Base-by-base conservation (phyloP, 2,797 vertebrate genomes). In the Valencia hispanica region DNA sequence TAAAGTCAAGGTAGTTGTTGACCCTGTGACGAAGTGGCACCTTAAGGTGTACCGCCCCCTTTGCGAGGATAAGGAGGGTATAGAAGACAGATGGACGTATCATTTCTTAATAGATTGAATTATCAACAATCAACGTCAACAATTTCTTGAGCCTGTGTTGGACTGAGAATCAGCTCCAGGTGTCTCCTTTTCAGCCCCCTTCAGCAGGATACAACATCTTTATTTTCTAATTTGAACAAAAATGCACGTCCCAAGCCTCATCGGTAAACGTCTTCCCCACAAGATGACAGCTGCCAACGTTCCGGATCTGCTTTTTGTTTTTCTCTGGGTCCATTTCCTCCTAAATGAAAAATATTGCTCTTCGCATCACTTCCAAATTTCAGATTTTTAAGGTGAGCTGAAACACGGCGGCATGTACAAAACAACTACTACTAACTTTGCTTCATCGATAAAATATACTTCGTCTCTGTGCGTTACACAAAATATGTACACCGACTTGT, bases 261-360 rank as follows among this genome's bases (percentile, higher is more conserved):
- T 11, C 43, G 6, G 12, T 41, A 51, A 47, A 32, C 55, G 0
- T 45, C 39, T 45, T 14, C 39, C 25, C n/a, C 47, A 20, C 12
- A 25, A 41, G 20, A 39, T 11, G 9, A 36, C 8, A 36, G 14
- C 65, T 4, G 15, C 32, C 5, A 74, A 7, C 25, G 45, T 75
- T 81, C 57, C 43, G 57, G 47, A 47, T 25, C 48, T 12, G 14
- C 12, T 77, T 12, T 68, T 32, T 59, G 27, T 22, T 57, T 15
- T 43, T 72, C 48, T 59, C 59, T 17, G 48, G 12, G 12, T 36
- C 15, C 76, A 80, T 83, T 75, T 81, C 83, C 61, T 77, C 68
- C 74, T 74, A 84, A 83, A 86, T 79, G 80, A 84, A 90, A 88
- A 84, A 86, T 91, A 91, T 90, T 91, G 86, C 89, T 89, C 65